Conservation (phyloP, 92 coral and sea anemone species). For the Porites divaricata region DNA sequence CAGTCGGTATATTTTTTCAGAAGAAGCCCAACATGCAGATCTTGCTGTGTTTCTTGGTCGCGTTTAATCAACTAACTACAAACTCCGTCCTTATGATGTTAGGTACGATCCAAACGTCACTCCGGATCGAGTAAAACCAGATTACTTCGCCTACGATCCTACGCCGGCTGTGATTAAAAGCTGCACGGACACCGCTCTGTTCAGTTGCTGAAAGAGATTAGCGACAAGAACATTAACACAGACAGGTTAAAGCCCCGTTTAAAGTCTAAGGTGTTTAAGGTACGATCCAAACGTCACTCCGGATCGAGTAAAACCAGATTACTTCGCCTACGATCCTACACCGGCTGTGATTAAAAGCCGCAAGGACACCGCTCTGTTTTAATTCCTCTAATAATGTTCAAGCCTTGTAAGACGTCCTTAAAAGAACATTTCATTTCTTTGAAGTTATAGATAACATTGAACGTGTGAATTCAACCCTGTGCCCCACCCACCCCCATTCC, state of each 20-base stretch:
- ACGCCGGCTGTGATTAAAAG: conserved; percentile 55
- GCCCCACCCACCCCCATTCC: no score
- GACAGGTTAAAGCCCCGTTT: neutral
- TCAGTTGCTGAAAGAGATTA: conserved; percentile 60
- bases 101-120: conserved; percentile 58
- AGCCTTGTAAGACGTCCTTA: no score
- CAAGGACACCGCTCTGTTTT: conserved; percentile 74
- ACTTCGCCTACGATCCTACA: conserved; percentile 65
- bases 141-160: conserved; percentile 66
- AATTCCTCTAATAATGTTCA: no score
- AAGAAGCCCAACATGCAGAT: conserved; percentile 66
- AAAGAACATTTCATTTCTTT: no score
- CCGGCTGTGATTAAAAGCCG: conserved; percentile 54
- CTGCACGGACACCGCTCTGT: conserved; percentile 74
- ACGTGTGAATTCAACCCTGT: no score
- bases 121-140: conserved; percentile 37
- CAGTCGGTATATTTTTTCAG: conserved; percentile 46
- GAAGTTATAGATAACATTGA: no score
- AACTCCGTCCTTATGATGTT: conserved; percentile 57
- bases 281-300: no score
- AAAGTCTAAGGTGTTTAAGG: no score
- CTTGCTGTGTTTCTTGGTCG: conserved; percentile 64
- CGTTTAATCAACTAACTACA: conserved; percentile 59
- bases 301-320: conserved; percentile 43
- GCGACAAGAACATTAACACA: conserved; percentile 24